Conservation (phyloP, 2,888 invertebrate species). For the Hypsopygia costalis region DNA sequence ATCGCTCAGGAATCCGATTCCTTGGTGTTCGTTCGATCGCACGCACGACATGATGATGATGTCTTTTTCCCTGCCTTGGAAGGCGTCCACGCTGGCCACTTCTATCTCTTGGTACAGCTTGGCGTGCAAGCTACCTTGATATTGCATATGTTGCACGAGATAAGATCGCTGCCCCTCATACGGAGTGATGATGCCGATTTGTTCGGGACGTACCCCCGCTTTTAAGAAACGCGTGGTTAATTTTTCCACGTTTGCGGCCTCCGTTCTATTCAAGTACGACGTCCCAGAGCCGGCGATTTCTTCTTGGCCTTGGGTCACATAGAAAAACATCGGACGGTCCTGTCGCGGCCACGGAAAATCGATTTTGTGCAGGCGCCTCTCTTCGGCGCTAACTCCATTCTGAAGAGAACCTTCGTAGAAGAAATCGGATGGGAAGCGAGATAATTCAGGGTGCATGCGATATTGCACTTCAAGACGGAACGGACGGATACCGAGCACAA, state of each 20-base stretch:
- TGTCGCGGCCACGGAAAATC: slow-evolving; percentile 99
- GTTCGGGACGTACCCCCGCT: slow-evolving; percentile 97
- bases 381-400: slow-evolving; percentile 98
- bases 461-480: slow-evolving; percentile 99
- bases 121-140: slow-evolving; percentile 97
- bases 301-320: slow-evolving; percentile 98
- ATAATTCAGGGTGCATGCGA: slow-evolving; percentile 99
- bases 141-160: slow-evolving; percentile 99
- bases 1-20: slow-evolving; percentile 99
- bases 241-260: slow-evolving; percentile 99
- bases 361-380: slow-evolving; percentile 91
- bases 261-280: slow-evolving; percentile 98
- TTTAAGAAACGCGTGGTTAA: slow-evolving; percentile 96
- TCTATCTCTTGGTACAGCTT: slow-evolving; percentile 99
- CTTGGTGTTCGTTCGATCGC: slow-evolving; percentile 98
- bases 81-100: slow-evolving; percentile 99
- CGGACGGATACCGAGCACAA: slow-evolving; percentile 97
- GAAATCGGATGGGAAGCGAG: slow-evolving; percentile 98
- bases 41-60: slow-evolving; percentile 99
- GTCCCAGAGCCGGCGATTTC: slow-evolving; percentile 99
- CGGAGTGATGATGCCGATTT: slow-evolving; percentile 99
- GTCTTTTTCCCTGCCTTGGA: slow-evolving; percentile 99
- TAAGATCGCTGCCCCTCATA: slow-evolving; percentile 99
- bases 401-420: slow-evolving; percentile 99
- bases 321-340: slow-evolving; percentile 99